phyloP scores from a whole-genome alignment of 2,888 invertebrate genomes.

The Arge pagana region DNA sequence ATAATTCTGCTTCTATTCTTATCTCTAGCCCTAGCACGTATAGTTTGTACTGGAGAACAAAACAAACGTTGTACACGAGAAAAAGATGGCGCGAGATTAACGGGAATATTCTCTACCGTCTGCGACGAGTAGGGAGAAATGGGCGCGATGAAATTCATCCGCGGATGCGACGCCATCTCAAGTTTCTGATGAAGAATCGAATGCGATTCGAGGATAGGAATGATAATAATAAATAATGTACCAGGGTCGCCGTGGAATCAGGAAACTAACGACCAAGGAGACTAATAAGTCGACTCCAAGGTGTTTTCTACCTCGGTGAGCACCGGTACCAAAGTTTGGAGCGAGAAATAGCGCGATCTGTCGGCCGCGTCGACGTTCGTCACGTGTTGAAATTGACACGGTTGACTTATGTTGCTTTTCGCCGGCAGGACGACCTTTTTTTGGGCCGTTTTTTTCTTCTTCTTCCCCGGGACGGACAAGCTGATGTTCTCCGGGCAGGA shows the following conservation, averaged over 20 bases:
- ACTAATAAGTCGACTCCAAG: constrained; percentile 44
- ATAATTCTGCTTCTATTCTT: no score
- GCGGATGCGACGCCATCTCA: background rate
- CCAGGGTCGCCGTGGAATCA: background rate
- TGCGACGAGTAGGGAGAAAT: background rate
- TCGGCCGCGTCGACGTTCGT: constrained; percentile 76
- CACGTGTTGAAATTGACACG: constrained; percentile 84
- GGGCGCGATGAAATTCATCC: background rate
- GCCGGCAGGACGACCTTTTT: constrained; percentile 70
- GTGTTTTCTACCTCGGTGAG: constrained; percentile 44
- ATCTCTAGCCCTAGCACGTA: no score
- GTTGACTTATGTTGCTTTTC: constrained; percentile 81
- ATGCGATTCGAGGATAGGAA: no score
- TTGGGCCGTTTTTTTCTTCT: constrained; percentile 62
- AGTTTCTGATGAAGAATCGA: no score
- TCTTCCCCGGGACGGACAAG: constrained; percentile 71
- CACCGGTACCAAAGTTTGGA: constrained; percentile 67
- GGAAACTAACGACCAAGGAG: background rate
- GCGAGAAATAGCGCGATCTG: constrained; percentile 68
- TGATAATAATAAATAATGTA: no score
- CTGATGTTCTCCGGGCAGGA: constrained; percentile 80
- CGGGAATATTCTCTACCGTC: no score
- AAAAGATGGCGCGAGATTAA: no score
- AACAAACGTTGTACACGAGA: no score
- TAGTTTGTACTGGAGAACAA: no score